Conservation (phyloP, 2,888 invertebrate species). For the Hypselothyrea guttata region DNA sequence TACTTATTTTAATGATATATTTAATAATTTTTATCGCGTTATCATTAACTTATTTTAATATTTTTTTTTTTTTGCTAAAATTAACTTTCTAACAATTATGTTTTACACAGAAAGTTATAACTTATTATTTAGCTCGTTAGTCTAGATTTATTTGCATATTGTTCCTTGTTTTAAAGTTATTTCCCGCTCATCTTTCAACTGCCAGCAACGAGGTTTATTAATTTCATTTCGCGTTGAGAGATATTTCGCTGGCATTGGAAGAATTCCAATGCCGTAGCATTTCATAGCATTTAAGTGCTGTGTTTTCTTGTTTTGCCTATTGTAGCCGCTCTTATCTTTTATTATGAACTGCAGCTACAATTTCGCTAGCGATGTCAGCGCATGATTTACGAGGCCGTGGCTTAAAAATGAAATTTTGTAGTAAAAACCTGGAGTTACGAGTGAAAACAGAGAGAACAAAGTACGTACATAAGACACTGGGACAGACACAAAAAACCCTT, state of each 20-base stretch:
- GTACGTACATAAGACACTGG: conserved; percentile 15
- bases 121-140: too few species aligned
- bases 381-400: conserved; percentile 69
- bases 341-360: conserved; percentile 73
- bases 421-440: conserved; percentile 51
- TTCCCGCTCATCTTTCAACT: conserved; percentile 5
- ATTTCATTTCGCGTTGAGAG: conserved; percentile 46
- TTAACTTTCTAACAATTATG: too few species aligned
- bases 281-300: conserved; percentile 14
- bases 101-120: too few species aligned
- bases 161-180: not conserved
- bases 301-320: conserved; percentile 3
- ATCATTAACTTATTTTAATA: too few species aligned
- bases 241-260: conserved; percentile 41
- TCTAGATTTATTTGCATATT: not conserved
- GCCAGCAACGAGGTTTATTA: conserved; percentile 56
- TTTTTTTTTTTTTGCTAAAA: too few species aligned
- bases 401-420: conserved; percentile 70
- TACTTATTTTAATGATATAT: too few species aligned
- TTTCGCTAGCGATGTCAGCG: conserved; percentile 69
- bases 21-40: too few species aligned
- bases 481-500: conserved; percentile 37
- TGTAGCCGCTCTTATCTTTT: conserved; percentile 55
- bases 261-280: conserved; percentile 47
- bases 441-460: too few species aligned